A percentile compares a stretch with the other conserved stretches of the same genome.
These are phyloP conservation scores for Takifugu ocellatus DNA, from an alignment of 2,797 vertebrate genomes.

Conservation along the genomic window DNA sequence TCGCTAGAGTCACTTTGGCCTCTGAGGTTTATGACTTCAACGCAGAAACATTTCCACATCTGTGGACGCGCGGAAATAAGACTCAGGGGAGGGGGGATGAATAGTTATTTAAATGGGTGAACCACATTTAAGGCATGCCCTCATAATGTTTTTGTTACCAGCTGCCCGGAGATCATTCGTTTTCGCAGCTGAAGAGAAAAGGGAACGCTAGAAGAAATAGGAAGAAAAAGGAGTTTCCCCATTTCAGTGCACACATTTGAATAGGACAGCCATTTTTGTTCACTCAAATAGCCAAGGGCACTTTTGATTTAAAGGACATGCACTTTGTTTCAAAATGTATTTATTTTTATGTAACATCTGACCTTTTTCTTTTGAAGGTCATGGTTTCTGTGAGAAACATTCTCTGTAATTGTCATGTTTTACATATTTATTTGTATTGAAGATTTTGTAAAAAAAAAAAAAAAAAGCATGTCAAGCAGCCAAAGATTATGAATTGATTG, in stretches of 20 bases:
- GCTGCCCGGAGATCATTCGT: slow-evolving; percentile 51
- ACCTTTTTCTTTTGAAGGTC: slow-evolving; percentile 19
- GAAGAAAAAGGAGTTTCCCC: no score
- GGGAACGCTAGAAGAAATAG: slow-evolving; percentile 52
- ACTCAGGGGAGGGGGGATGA: slow-evolving; percentile 40
- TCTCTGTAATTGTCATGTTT: background rate
- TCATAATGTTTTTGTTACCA: slow-evolving; percentile 50
- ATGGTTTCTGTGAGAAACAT: no score
- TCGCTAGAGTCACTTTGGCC: slow-evolving; percentile 12
- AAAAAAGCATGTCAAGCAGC: slow-evolving; percentile 64
- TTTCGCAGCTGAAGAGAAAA: slow-evolving; percentile 57
- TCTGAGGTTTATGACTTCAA: slow-evolving; percentile 23
- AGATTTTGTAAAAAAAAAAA: slow-evolving; percentile 42
- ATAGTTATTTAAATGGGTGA: slow-evolving; percentile 67
- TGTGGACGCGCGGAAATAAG: slow-evolving; percentile 42
- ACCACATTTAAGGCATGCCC: slow-evolving; percentile 47
- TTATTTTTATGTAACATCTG: slow-evolving; percentile 34
- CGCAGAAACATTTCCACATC: slow-evolving; percentile 27
- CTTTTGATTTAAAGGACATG: slow-evolving; percentile 38
- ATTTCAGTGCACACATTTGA: slow-evolving; percentile 31
- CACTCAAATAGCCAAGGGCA: slow-evolving; percentile 55
- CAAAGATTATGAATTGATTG: slow-evolving; percentile 76
- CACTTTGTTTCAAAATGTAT: slow-evolving; percentile 18
- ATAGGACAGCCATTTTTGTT: slow-evolving; percentile 46
- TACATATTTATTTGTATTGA: slow-evolving; percentile 20